Evolutionary conservation across 2,113 vertebrate species (phyloP).

Genomic region (Speoplatyrhinus poulsoni): DNA sequence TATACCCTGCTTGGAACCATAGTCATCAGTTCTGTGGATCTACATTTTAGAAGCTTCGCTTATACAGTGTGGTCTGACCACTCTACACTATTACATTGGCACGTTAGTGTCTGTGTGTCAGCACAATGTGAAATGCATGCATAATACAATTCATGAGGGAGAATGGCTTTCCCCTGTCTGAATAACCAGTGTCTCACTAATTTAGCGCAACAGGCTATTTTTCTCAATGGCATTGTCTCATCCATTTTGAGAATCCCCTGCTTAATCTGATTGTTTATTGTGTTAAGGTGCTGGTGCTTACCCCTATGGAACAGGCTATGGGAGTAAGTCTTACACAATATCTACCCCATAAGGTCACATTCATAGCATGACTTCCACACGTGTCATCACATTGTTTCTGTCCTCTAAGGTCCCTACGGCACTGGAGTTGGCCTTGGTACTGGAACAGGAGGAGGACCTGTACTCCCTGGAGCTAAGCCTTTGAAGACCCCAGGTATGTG

Average conservation of each 20-base stretch:
- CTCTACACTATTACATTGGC: conserved; percentile 15
- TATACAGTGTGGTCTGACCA: neutral
- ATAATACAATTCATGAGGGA: too few species aligned
- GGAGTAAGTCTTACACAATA: conserved; percentile 25
- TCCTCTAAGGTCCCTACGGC: conserved; percentile 49
- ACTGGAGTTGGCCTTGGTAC: conserved; percentile 20
- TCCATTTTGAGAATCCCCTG: neutral
- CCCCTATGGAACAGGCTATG: conserved; percentile 53
- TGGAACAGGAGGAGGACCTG: conserved; percentile 36
- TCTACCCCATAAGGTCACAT: neutral
- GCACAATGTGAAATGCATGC: conserved; percentile 1
- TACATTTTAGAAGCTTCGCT: conserved; percentile 1
- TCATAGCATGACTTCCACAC: neutral
- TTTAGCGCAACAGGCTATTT: too few species aligned
- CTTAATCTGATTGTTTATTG: neutral
- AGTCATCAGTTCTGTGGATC: conserved; percentile 29
- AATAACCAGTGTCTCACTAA: too few species aligned
- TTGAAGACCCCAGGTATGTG: conserved; percentile 63
- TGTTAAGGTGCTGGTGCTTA: conserved; percentile 43
- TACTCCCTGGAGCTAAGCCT: conserved; percentile 69
- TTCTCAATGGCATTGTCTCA: neutral
- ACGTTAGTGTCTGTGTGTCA: neutral
- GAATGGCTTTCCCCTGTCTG: too few species aligned
- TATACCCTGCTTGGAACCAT: conserved; percentile 21
- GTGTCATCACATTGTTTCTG: neutral